phyloP scores from a whole-genome alignment of 35 echinoderm and acorn worm genomes.

The Strongylocentrotus purpuratus region DNA sequence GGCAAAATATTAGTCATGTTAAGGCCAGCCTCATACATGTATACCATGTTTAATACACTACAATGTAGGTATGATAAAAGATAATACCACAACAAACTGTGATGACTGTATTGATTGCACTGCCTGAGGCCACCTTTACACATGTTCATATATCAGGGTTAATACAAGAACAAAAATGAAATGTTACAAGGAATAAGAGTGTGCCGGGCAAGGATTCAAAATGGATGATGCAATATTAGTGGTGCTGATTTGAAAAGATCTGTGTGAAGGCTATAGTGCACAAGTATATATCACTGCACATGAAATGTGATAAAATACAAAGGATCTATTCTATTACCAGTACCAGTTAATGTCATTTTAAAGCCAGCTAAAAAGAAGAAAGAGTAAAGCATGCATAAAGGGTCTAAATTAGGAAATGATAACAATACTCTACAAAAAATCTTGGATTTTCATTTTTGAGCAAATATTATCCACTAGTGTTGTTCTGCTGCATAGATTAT shows the following conservation, averaged over 20 bases:
- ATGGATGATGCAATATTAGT: not conserved
- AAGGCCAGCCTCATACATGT: not conserved
- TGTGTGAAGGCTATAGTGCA: not conserved
- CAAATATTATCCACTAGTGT: not conserved
- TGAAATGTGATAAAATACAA: not conserved
- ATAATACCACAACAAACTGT: no score
- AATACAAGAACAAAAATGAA: not conserved
- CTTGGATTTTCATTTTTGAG: not conserved
- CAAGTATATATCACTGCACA: not conserved
- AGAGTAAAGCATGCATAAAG: not conserved
- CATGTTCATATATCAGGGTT: not conserved
- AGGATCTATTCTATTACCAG: conserved; percentile 14
- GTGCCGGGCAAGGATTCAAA: not conserved
- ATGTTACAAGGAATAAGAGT: not conserved
- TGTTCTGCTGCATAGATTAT: not conserved
- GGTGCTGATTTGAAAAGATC: not conserved
- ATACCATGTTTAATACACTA: no score
- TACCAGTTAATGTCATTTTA: conserved; percentile 29
- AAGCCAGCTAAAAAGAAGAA: conserved; percentile 26
- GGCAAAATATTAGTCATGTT: not conserved
- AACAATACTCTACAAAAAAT: not conserved
- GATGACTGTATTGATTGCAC: no score
- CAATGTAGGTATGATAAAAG: no score
- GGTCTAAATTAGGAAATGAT: not conserved
- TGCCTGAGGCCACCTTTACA: not conserved